Evolutionary conservation across 1,140 invertebrate species (phyloP), one percentile per base, ranked within the genome.

Genomic region (Macrosteles quadrilineatus): DNA sequence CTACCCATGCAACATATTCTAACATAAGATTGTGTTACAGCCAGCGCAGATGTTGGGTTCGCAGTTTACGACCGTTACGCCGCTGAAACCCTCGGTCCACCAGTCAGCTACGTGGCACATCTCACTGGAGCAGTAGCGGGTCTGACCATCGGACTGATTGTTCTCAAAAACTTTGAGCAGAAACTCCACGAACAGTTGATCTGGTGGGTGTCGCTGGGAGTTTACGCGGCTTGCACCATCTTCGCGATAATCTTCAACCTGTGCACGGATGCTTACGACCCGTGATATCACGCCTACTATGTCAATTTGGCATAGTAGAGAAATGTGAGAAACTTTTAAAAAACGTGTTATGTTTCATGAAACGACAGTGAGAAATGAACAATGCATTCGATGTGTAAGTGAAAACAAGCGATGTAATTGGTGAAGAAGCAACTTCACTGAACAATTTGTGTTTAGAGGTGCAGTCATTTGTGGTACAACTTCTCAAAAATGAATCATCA

Each of bases 111-210:
- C 85, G 93, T 96, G 65, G 95, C 96, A 27, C 96, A 98, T 83
- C 83, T 98, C 73, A 95, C 94, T 32, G 96, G 96, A 36, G 93
- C 93, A 4, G 80, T 95, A 45, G 93, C 94, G 14, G 94, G 95
- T 1, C 85, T 97, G 27, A 95, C 93, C 0, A 91, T 96, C 70
- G 91, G 91, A 66, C 86, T 98, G 21, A 83, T 98, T 11, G 95
- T 98, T n/a, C 83, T 98, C 62, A 98, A 98, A 81, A 98, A 98
- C 83, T 97, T 98, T 80, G 94, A 98, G 80, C 94, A 97, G 80
- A 92, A 95, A 73, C 85, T 97, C 0, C 94, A 96, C 83, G 95
- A 97, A 80, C 92, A 96, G 77, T 84, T 98, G 36, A 86, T 98
- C 64, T 98, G 96, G 94, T 98, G 95, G 95, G 89, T 97, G 68